Conservation (phyloP, 2,113 vertebrate genomes). For the Pongo pygmaeus region DNA sequence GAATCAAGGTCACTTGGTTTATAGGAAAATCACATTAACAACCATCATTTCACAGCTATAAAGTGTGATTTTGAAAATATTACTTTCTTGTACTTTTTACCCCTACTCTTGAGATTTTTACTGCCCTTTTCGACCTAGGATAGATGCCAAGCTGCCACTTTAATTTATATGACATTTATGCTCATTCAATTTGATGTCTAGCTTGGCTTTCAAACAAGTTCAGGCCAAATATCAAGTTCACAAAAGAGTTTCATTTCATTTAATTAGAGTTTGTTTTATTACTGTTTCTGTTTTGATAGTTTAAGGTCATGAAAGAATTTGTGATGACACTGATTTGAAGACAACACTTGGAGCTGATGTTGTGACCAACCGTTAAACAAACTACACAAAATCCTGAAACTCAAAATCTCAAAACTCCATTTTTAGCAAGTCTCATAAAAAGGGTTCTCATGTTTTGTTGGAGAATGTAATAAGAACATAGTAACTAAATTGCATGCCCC, state of each 20-base stretch:
- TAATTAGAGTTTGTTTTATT: constrained; percentile 36
- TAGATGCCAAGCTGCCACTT: constrained; percentile 52
- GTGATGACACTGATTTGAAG: constrained; percentile 11
- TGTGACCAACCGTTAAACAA: not conserved
- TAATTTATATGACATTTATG: constrained; percentile 49
- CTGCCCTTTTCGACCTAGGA: not conserved
- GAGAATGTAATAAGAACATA: not conserved
- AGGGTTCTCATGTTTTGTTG: not conserved
- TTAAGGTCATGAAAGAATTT: constrained; percentile 17
- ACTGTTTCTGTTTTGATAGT: constrained; percentile 42
- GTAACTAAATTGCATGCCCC: not conserved
- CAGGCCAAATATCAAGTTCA: constrained; percentile 53
- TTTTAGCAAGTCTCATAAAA: not conserved
- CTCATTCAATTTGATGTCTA: constrained; percentile 42
- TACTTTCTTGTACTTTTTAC: constrained; percentile 16
- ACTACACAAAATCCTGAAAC: not conserved
- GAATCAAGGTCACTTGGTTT: not conserved
- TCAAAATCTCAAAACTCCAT: not conserved
- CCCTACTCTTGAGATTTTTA: not conserved
- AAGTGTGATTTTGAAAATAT: not conserved
- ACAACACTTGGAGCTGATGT: not conserved
- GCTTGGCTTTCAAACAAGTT: constrained; percentile 48
- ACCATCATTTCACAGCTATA: not conserved
- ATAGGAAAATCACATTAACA: constrained; percentile 9
- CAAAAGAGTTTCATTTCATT: constrained; percentile 34